Evolutionary conservation across 2,888 invertebrate species (phyloP), one percentile per base, ranked within the genome.

Genomic region (Merodon equestris): DNA sequence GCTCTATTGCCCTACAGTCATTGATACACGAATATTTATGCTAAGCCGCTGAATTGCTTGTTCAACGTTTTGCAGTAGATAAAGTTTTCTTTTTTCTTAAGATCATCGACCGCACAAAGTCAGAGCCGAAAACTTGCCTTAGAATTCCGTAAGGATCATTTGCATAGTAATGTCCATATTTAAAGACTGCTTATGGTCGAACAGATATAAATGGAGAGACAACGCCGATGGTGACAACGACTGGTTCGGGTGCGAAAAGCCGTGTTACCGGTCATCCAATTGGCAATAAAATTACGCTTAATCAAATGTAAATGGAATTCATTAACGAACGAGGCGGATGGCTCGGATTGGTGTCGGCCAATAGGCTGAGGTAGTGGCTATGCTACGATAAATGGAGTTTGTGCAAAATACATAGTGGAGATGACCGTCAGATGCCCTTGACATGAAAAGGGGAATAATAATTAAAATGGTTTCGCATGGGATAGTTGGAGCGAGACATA

Each of bases 81-180:
- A 40, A 3, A 1, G 9, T 40, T 40, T n/a, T 40, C 40, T 40
- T 40, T 36, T 44, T 14, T n/a, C 19, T 53, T 18, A 56, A 48
- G 66, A 66, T 56, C 66, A 66, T 15, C 56, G 66, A 66, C 66
- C 66, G 18, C 27, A 27, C 27, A 2, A 27, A 4, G 7, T 4
- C 3, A 2, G 27, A 5, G 9, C 9, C 51, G 45, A 27, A 27
- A 27, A 27, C 27, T 27, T 27, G n/a, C n/a, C n/a, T n/a, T n/a
- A n/a, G 19, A 66, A 48, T 48, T 66, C 15, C 14, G 9, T 38
- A 13, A 40, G n/a, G 56, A 54, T 48, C 66, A 40, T 66, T 66
- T 66, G 48, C 48, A 54, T 66, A 56, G 27, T 34, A 40, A 48
- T 66, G 48, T 56, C 40, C 14, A 66, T 54, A 66, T 56, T 66